Evolutionary conservation across 2,888 invertebrate genomes (phyloP), one percentile per base, ranked within the genome.

Genomic region (Pseudococcus jackbeardsleyi): DNA sequence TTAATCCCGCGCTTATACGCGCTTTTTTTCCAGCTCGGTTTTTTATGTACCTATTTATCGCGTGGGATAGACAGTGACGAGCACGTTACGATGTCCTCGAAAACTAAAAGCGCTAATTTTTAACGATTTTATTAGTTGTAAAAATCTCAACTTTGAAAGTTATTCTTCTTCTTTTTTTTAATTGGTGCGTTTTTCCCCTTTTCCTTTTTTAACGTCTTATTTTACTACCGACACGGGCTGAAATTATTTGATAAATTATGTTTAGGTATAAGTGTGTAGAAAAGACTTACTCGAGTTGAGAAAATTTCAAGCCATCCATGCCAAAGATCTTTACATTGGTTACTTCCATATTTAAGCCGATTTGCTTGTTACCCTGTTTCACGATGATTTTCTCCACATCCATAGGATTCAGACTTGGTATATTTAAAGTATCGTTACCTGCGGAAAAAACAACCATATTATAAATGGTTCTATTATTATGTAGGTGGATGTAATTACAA

Each of bases 381-480:
- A 86, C 42, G 8, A 0, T 19, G 42, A 86, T 22, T 68, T 86
- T 64, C 11, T 68, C 12, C 9, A 86, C 50, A 15, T n/a, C 6
- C 64, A 86, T 59, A 17, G 86, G 86, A 46, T 86, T 86, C 64
- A 86, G 7, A 46, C 46, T 86, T 8, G 86, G 86, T 86, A 86
- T 86, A 8, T 86, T 86, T 26, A 64, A 86, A 1, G 86, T 86
- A n/a, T n/a, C 68, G 86, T 86, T 86, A n/a, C 86, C 86, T 86
- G 68, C 9, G 11, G 19, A 54, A 68, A 39, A 26, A 85, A 85
- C 33, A 84, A 46, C 26, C 22, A 68, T 54, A 42, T 42, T 42
- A 0, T 4, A 54, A 54, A 54, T n/a, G 54, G 54, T n/a, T n/a
- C n/a, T n/a, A 54, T 54, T 54, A 54, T 54, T 54, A 54, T 68